Conservation (phyloP, 2,113 vertebrate species). For the Cyanoliseus patagonus region DNA sequence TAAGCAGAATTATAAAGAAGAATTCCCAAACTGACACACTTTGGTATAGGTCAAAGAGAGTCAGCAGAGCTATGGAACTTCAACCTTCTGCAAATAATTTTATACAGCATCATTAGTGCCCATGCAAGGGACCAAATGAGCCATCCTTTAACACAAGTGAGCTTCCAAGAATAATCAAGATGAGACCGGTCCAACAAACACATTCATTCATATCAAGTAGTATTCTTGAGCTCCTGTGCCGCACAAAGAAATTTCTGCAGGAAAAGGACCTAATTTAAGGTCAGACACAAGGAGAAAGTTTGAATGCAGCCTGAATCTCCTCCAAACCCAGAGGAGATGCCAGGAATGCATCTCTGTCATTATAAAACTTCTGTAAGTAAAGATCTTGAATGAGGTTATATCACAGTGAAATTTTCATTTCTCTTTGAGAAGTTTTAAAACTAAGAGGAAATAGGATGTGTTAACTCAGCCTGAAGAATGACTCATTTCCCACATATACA, state of each 20-base stretch:
- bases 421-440: neutral
- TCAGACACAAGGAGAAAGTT: neutral
- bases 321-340: neutral
- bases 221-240: neutral
- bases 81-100: neutral
- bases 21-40: neutral
- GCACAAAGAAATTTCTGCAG: neutral
- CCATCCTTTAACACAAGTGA: neutral
- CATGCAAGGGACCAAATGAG: neutral
- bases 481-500: neutral
- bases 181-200: neutral
- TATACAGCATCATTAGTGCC: neutral
- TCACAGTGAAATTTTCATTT: neutral
- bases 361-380: neutral
- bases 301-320: neutral
- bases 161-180: neutral
- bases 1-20: constrained; percentile 7
- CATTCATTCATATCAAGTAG: neutral
- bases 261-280: neutral
- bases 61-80: neutral
- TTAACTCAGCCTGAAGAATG: neutral
- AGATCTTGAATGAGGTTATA: neutral
- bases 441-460: neutral
- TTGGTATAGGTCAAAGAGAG: neutral
- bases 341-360: neutral